A percentile compares a stretch with the other conserved stretches of the same genome.
Conservation (phyloP, 2,797 vertebrate genomes). For the Gephyroberyx darwinii region DNA sequence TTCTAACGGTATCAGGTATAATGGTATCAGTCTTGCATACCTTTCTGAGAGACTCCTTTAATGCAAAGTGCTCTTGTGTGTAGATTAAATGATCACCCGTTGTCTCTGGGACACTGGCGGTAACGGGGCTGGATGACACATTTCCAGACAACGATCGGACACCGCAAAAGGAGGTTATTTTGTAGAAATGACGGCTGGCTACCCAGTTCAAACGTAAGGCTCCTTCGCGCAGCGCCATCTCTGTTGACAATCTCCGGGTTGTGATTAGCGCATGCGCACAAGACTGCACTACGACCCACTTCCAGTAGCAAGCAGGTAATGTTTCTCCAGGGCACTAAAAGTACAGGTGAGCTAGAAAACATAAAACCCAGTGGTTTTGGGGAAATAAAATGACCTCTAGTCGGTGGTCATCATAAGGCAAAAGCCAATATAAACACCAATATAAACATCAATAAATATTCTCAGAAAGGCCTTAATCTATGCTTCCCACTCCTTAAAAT, state of each 20-base stretch:
- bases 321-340: background rate
- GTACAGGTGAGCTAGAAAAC: background rate
- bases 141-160: slow-evolving; percentile 68
- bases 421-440: too few relatives aligned
- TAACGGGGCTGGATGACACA: slow-evolving; percentile 60
- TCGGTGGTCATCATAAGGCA: too few relatives aligned
- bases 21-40: slow-evolving; percentile 64
- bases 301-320: background rate
- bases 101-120: slow-evolving; percentile 30
- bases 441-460: too few relatives aligned
- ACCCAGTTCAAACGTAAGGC: slow-evolving; percentile 25
- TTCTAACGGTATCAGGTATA: too few relatives aligned
- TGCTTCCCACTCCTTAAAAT: too few relatives aligned
- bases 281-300: too few relatives aligned
- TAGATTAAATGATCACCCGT: slow-evolving; percentile 66
- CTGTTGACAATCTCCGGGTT: background rate
- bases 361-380: background rate
- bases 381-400: too few relatives aligned
- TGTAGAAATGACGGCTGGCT: slow-evolving; percentile 32
- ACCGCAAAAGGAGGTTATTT: slow-evolving; percentile 24
- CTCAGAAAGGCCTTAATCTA: too few relatives aligned
- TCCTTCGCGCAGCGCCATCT: slow-evolving; percentile 70
- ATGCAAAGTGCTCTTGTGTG: slow-evolving; percentile 74
- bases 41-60: slow-evolving; percentile 82
- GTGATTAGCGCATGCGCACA: slow-evolving; percentile 72